phyloP scores from a whole-genome alignment of 2,113 vertebrate species.

The Sapajus apella region DNA sequence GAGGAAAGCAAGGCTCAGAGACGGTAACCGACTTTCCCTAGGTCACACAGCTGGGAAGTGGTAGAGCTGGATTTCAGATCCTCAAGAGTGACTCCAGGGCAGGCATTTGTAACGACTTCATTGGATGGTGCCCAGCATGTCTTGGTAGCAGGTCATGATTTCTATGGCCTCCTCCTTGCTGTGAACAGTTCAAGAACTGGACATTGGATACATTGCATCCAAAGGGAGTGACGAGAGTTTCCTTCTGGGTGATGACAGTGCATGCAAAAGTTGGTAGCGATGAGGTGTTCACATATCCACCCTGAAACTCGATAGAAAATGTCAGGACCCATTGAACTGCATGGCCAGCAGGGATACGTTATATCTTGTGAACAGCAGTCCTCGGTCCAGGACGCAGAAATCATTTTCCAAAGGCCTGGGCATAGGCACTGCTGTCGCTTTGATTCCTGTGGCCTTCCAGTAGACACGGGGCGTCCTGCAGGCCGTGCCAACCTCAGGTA shows the following conservation, averaged over 20 bases:
- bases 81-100: not conserved
- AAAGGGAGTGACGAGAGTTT: not conserved
- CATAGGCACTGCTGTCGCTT: rapidly evolving
- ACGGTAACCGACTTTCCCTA: not conserved
- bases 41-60: not conserved
- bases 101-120: rapidly evolving
- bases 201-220: rapidly evolving
- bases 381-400: not conserved
- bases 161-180: not conserved
- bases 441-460: rapidly evolving
- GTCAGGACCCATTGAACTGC: not conserved
- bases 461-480: not conserved
- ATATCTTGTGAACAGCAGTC: rapidly evolving
- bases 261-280: too few species aligned
- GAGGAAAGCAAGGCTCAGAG: not conserved
- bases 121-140: rapidly evolving
- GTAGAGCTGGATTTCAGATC: not conserved
- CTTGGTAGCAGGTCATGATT: rapidly evolving
- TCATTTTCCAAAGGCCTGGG: not conserved
- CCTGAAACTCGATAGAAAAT: not conserved
- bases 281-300: not conserved
- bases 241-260: rapidly evolving
- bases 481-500: rapidly evolving
- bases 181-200: not conserved
- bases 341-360: not conserved